phyloP scores from a whole-genome alignment of 53 echinoderm and acorn worm species.

The Luidia sarsii region DNA sequence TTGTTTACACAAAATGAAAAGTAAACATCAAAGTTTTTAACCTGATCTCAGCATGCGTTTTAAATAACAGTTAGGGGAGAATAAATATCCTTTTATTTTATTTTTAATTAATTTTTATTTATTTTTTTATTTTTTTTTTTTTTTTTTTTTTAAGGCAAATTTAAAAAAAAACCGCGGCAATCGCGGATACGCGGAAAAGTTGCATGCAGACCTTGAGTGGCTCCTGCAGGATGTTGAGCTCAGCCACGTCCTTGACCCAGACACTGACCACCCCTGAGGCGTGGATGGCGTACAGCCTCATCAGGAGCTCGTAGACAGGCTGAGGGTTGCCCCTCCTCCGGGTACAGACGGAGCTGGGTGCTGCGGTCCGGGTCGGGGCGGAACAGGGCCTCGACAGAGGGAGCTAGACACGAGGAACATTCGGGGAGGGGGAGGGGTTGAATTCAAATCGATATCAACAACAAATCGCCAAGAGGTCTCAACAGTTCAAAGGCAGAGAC shows the following conservation, averaged over 20 bases:
- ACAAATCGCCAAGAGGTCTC: too few species aligned
- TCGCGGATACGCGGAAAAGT: too few species aligned
- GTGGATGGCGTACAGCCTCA: constrained; percentile 60
- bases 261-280: constrained; percentile 57
- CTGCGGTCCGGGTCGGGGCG: constrained; percentile 50
- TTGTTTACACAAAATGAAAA: too few species aligned
- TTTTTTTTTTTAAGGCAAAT: not conserved
- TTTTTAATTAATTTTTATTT: too few species aligned
- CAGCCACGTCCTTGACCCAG: constrained; percentile 51
- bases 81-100: too few species aligned
- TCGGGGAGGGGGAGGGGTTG: too few species aligned
- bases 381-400: constrained; percentile 51
- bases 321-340: constrained; percentile 55
- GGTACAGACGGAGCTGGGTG: constrained; percentile 48
- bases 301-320: constrained; percentile 61
- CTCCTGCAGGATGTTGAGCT: constrained; percentile 55
- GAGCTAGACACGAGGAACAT: too few species aligned
- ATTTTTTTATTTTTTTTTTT: not conserved
- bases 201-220: constrained; percentile 57
- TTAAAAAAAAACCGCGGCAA: not conserved
- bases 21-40: too few species aligned
- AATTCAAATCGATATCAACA: too few species aligned
- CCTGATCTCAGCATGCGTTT: too few species aligned
- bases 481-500: too few species aligned
- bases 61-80: too few species aligned